Evolutionary conservation across 2,113 vertebrate genomes (phyloP).

Genomic region (Mirza zaza): DNA sequence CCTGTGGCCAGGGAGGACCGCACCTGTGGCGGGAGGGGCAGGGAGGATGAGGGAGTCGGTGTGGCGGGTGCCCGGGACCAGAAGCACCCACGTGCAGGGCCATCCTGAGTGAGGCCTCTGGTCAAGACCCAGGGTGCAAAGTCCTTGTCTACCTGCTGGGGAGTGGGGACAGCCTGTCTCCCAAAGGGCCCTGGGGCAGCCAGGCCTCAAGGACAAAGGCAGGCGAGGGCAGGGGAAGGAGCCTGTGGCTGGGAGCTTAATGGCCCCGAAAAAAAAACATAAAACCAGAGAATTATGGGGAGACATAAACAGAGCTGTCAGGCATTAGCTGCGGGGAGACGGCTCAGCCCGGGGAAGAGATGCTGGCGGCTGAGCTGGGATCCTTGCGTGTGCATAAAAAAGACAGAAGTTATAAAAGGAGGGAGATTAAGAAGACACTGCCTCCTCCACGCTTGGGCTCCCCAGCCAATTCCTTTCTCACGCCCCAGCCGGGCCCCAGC

Average conservation of each 20-base stretch:
- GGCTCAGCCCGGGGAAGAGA: constrained; percentile 61
- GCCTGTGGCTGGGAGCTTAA: constrained; percentile 76
- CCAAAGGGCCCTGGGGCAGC: constrained; percentile 35
- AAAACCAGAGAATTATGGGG: constrained; percentile 79
- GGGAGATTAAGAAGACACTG: constrained; percentile 53
- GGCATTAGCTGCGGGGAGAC: constrained; percentile 70
- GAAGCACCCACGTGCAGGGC: neutral
- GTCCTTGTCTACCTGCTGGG: neutral
- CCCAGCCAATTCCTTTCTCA: constrained; percentile 50
- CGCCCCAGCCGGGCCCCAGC: neutral
- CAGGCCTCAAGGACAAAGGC: constrained; percentile 77
- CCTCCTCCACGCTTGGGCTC: constrained; percentile 29
- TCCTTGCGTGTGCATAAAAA: constrained; percentile 57
- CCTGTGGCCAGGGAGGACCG: too few relatives aligned
- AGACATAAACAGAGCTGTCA: constrained; percentile 80
- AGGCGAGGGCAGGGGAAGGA: constrained; percentile 60
- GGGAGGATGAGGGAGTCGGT: neutral
- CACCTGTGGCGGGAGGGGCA: neutral
- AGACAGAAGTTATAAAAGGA: constrained; percentile 72
- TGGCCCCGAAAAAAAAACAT: constrained; percentile 71
- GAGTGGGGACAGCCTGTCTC: neutral
- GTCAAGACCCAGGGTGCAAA: neutral
- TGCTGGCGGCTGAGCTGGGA: constrained; percentile 36
- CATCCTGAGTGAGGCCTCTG: neutral
- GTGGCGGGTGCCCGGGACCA: neutral